phyloP scores from a whole-genome alignment of 2,888 invertebrate species.

The Sthenelais limicola region DNA sequence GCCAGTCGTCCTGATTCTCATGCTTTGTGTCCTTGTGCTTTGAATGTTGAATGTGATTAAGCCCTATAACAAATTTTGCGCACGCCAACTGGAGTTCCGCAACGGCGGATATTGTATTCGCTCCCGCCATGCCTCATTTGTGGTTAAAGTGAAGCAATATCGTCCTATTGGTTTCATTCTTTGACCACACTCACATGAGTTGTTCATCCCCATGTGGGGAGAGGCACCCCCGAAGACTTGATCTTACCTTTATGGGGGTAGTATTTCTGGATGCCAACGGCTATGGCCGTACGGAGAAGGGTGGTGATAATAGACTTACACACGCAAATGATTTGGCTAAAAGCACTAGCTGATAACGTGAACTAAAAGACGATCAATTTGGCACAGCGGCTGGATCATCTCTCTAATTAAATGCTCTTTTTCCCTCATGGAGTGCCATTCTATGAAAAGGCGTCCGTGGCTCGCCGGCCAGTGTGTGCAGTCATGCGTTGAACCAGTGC shows the following conservation, averaged over 20 bases:
- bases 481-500: no score
- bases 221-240: no score
- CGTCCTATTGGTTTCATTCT: not conserved
- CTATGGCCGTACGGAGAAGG: no score
- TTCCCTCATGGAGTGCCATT: slow-evolving; percentile 4
- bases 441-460: not conserved
- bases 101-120: slow-evolving; percentile 13
- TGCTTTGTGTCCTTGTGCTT: no score
- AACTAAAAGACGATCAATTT: slow-evolving; percentile 16
- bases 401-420: slow-evolving; percentile 21
- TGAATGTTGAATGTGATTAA: no score
- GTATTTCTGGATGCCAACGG: no score
- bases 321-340: slow-evolving; percentile 25
- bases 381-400: slow-evolving; percentile 23
- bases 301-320: slow-evolving; percentile 24
- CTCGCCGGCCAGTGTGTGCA: not conserved
- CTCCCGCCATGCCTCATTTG: not conserved
- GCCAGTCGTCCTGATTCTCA: no score
- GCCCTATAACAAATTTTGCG: no score
- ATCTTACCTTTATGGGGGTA: no score
- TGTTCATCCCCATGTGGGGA: no score
- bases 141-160: slow-evolving; percentile 16
- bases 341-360: not conserved
- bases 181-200: no score
- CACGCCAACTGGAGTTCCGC: no score